Evolutionary conservation across 92 coral and sea anemone species (phyloP).

Genomic region (Parazoanthus swiftii): DNA sequence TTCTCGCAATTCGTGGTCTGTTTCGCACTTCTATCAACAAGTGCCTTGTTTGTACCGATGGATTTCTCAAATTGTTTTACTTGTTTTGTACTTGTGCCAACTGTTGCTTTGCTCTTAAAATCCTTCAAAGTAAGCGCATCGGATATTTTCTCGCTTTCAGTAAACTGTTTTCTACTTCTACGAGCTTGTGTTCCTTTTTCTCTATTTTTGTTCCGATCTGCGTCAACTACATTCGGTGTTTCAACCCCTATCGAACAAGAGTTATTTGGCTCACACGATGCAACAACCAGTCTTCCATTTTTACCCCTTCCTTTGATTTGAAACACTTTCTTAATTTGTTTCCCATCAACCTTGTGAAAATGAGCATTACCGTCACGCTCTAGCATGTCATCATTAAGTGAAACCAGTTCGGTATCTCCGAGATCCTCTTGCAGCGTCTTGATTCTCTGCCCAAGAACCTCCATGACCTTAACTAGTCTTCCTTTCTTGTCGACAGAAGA

Average conservation of each 20-base stretch:
- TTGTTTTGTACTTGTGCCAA: neutral
- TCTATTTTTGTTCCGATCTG: neutral
- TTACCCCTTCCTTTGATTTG: neutral
- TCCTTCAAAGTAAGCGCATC: neutral
- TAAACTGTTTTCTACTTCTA: neutral
- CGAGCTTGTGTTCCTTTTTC: neutral
- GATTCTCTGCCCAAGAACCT: conserved; percentile 24
- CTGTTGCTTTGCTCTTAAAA: neutral
- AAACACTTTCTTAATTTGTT: neutral
- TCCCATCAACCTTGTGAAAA: neutral
- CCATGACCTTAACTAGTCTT: neutral
- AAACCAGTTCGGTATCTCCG: neutral
- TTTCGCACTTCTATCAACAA: neutral
- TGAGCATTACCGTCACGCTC: neutral
- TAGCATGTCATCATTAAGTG: neutral
- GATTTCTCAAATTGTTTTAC: neutral
- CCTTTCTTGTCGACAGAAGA: conserved; percentile 16
- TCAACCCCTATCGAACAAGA: neutral
- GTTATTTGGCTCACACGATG: neutral
- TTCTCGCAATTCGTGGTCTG: neutral
- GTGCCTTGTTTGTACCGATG: neutral
- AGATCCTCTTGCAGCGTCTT: conserved; percentile 3
- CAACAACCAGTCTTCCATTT: neutral
- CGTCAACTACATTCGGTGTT: neutral
- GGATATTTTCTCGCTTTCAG: neutral